Conservation (phyloP, 2,888 invertebrate genomes). For the Gasteruption jaculator region DNA sequence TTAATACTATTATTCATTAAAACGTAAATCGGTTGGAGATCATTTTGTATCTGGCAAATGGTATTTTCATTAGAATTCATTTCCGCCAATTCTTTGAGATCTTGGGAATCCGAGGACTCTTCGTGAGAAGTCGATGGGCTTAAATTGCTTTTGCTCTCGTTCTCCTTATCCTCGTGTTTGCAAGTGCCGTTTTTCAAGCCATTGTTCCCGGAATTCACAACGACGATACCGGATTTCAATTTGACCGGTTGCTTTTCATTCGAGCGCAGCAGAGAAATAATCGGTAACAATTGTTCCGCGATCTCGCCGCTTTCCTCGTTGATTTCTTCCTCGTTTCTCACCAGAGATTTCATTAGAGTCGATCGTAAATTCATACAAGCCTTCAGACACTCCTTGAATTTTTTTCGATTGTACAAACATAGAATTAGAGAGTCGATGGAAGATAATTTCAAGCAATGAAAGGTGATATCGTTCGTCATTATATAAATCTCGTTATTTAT, state of each 20-base stretch:
- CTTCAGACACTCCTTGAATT: conserved; percentile 60
- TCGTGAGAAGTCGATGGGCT: too few relatives aligned
- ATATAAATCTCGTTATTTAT: conserved; percentile 61
- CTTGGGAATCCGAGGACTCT: too few relatives aligned
- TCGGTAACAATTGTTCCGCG: conserved; percentile 26
- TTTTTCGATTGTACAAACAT: conserved; percentile 59
- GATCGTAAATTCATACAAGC: conserved; percentile 57
- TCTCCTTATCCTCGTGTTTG: conserved; percentile 29
- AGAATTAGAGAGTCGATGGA: conserved; percentile 62
- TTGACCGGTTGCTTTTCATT: conserved; percentile 33
- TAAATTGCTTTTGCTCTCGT: too few relatives aligned
- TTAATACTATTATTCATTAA: conserved; percentile 26
- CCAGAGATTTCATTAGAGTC: conserved; percentile 53
- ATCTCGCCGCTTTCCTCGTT: conserved; percentile 24
- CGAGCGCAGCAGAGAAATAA: conserved; percentile 34
- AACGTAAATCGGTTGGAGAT: conserved; percentile 32
- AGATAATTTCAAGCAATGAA: conserved; percentile 58
- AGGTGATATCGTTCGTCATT: conserved; percentile 59
- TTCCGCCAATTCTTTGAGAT: neutral
- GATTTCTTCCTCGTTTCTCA: conserved; percentile 16
- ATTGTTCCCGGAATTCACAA: conserved; percentile 39
- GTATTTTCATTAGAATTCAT: conserved; percentile 9
- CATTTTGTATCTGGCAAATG: conserved; percentile 28
- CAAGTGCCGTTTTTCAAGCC: conserved; percentile 19
- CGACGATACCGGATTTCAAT: conserved; percentile 44